phyloP scores from a whole-genome alignment of 2,888 invertebrate species.

The Chrysomela aeneicollis region DNA sequence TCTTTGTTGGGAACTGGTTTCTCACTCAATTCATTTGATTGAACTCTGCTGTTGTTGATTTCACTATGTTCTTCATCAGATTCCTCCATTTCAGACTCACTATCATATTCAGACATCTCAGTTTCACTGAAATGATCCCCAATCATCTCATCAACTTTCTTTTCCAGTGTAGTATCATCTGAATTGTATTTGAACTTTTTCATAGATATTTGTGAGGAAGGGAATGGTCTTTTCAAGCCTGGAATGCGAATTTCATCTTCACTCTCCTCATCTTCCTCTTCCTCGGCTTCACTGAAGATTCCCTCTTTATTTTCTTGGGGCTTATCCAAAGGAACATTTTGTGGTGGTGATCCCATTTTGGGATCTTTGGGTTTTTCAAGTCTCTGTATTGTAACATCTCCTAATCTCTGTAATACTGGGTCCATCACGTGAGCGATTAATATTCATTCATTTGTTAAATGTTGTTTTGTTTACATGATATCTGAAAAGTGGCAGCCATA shows the following conservation, averaged over 20 bases:
- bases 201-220: conserved; percentile 45
- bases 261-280: conserved; percentile 41
- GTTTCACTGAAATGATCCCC: conserved; percentile 52
- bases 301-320: conserved; percentile 45
- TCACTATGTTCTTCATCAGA: conserved; percentile 61
- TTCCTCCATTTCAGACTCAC: conserved; percentile 55
- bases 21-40: conserved; percentile 13
- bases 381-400: conserved; percentile 69
- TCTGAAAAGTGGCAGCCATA: conserved; percentile 54
- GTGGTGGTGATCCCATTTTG: conserved; percentile 46
- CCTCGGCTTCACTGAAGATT: conserved; percentile 40
- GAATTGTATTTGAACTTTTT: conserved; percentile 51
- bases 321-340: conserved; percentile 43
- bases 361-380: conserved; percentile 56
- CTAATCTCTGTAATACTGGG: conserved; percentile 66
- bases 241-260: conserved; percentile 42
- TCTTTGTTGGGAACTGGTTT: conserved; percentile 39
- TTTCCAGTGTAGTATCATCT: conserved; percentile 39
- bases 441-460: conserved; percentile 18
- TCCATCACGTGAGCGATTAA: conserved; percentile 59
- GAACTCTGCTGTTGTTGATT: conserved; percentile 38
- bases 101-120: conserved; percentile 58
- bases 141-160: conserved; percentile 45
- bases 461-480: conserved; percentile 48
- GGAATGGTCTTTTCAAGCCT: conserved; percentile 46